Evolutionary conservation across 2,888 invertebrate species (phyloP).

Genomic region (Drosophila antonietae): DNA sequence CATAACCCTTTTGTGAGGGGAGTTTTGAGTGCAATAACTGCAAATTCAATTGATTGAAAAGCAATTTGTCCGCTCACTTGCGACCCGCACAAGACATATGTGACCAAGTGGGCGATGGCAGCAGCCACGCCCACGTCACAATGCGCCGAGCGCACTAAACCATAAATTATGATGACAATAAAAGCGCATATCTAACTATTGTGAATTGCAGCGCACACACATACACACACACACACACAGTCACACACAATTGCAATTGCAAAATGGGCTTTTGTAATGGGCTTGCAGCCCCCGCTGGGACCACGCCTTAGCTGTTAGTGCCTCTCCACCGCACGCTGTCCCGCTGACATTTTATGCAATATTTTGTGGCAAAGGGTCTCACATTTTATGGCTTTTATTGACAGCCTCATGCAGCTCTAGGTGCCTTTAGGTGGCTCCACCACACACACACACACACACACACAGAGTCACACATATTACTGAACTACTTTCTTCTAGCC

Average conservation of each 20-base stretch:
- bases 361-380: slow-evolving; percentile 51
- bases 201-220: slow-evolving; percentile 45
- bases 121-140: slow-evolving; percentile 41
- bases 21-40: slow-evolving; percentile 77
- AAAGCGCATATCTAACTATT: slow-evolving; percentile 65
- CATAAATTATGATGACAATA: slow-evolving; percentile 71
- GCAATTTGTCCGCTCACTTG: slow-evolving; percentile 62
- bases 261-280: slow-evolving; percentile 51
- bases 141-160: slow-evolving; percentile 58
- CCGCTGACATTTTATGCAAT: slow-evolving; percentile 62
- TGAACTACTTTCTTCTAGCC: neutral
- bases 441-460: neutral
- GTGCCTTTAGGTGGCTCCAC: slow-evolving; percentile 3
- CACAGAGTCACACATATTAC: neutral
- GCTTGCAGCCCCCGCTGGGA: slow-evolving; percentile 35
- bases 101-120: slow-evolving; percentile 35
- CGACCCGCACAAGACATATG: slow-evolving; percentile 48
- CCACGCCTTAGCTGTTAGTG: slow-evolving; percentile 47
- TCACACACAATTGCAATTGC: slow-evolving; percentile 21
- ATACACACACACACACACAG: slow-evolving; percentile 10
- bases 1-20: slow-evolving; percentile 47
- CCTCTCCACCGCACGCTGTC: slow-evolving; percentile 33
- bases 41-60: slow-evolving; percentile 78
- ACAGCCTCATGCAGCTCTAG: slow-evolving; percentile 35
- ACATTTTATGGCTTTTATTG: slow-evolving; percentile 53